Base-by-base conservation (phyloP, 2,888 invertebrate genomes). In the Lasioglossum zephyrum region DNA sequence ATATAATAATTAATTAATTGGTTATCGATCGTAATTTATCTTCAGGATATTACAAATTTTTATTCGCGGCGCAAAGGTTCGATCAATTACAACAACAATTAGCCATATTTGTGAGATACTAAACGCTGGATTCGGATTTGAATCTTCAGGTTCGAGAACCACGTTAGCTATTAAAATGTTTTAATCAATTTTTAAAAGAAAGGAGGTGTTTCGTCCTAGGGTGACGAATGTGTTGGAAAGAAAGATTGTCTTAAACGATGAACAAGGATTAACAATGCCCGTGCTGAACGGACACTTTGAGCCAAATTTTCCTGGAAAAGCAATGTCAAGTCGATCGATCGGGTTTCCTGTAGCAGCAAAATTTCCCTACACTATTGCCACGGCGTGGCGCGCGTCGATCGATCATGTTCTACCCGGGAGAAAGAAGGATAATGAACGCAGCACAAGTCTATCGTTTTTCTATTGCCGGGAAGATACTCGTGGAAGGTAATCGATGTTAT, bases 401-500 rank as follows among this genome's bases (percentile, higher is more conserved):
- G 53, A 53, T 53, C 53, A 53, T 53, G 53, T 53, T 53, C 53
- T 53, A 53, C 3, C n/a, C 53, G n/a, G 3, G 53, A 53, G 49
- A 22, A 22, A 53, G 53, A 22, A 53, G 53, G 53, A 53, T 53
- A 53, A 53, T 53, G 9, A 53, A 53, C 53, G 53, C n/a, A n/a
- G 9, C 53, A 9, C 53, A 9, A 53, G 53, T 53, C 63, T 26
- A 31, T 63, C 63, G 63, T 31, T 31, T 63, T 26, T 31, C 63
- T 53, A n/a, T 60, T 18, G 18, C 8, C 36, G 31, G 36, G 66
- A 66, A 53, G 53, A 31, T 66, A 18, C 31, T 18, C 66, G 36
- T 66, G 36, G 66, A 66, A 66, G 26, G 26, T 60, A 60, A 60
- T 60, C 82, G 26, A 53, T 73, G 83, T 73, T 73, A n/a, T 41